These are phyloP conservation scores for Lycorma delicatula DNA, from an alignment of 1,140 invertebrate species.

Conservation along the genomic window DNA sequence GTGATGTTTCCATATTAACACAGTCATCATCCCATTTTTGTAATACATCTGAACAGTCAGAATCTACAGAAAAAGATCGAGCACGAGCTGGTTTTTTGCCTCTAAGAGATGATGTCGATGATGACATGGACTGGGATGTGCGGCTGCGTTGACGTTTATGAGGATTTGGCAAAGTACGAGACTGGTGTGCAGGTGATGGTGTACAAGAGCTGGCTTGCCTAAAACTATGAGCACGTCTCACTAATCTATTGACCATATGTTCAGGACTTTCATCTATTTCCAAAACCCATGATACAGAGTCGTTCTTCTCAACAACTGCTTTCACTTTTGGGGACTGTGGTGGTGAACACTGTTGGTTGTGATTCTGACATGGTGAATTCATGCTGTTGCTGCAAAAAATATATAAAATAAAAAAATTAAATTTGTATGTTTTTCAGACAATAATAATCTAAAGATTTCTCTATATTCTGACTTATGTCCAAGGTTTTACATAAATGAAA, in stretches of 20 bases:
- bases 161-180: constrained; percentile 10
- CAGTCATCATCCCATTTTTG: constrained; percentile 7
- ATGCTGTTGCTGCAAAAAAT: constrained; percentile 10
- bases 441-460: too few relatives aligned
- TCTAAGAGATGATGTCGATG: background rate
- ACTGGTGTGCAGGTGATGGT: constrained; percentile 10
- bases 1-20: background rate
- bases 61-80: constrained; percentile 16
- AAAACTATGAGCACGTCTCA: constrained; percentile 28
- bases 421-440: too few relatives aligned
- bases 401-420: too few relatives aligned
- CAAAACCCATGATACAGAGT: constrained; percentile 73
- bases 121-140: constrained; percentile 8
- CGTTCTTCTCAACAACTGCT: constrained; percentile 69
- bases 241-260: constrained; percentile 31
- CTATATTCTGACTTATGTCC: too few relatives aligned
- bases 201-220: constrained; percentile 13
- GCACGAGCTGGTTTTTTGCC: constrained; percentile 6
- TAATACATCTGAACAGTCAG: constrained; percentile 5
- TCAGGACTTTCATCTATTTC: constrained; percentile 66
- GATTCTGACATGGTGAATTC: background rate
- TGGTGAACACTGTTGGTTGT: constrained; percentile 3
- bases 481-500: too few relatives aligned
- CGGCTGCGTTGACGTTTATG: constrained; percentile 15
- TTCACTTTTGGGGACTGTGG: constrained; percentile 47